A percentile compares a stretch with the other conserved stretches of the same genome.
Conservation (phyloP, 2,113 vertebrate species). For the Tupaia tana region DNA sequence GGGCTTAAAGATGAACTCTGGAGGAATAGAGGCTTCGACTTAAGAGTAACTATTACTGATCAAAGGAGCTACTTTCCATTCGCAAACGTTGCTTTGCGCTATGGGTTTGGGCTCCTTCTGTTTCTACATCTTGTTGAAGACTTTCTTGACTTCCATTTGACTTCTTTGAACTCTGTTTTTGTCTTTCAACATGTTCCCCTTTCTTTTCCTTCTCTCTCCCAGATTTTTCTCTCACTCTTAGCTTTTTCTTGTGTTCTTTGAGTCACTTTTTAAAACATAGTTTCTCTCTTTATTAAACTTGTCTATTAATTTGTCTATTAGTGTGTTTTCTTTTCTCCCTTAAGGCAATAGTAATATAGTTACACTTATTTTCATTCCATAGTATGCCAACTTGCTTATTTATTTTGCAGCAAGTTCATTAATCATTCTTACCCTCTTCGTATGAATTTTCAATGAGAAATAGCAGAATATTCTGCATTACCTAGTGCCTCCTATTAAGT, state of each 20-base stretch:
- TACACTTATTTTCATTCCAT: constrained; percentile 86
- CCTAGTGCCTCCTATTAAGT: constrained; percentile 76
- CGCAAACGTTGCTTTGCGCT: constrained; percentile 93
- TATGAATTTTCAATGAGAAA: constrained; percentile 85
- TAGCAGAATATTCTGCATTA: constrained; percentile 85
- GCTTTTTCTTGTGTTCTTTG: constrained; percentile 87
- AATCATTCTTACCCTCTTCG: constrained; percentile 81
- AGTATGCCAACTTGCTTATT: constrained; percentile 84
- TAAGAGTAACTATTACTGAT: constrained; percentile 99
- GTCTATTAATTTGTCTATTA: constrained; percentile 84
- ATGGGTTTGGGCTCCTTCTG: constrained; percentile 91
- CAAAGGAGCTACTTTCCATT: constrained; percentile 94
- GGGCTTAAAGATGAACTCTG: constrained; percentile 99
- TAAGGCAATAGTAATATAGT: constrained; percentile 83
- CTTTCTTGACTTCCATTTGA: constrained; percentile 89
- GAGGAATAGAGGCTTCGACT: constrained; percentile 98
- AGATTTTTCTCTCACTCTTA: constrained; percentile 70
- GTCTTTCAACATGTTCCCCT: constrained; percentile 87
- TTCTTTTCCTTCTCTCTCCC: constrained; percentile 79
- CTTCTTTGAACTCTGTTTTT: constrained; percentile 90
- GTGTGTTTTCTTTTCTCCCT: constrained; percentile 86
- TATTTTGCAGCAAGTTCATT: constrained; percentile 86
- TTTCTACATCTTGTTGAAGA: constrained; percentile 90
- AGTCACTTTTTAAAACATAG: constrained; percentile 83
- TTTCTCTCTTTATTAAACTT: constrained; percentile 84